Conservation (phyloP, 1,140 invertebrate species). For the Papilio glaucus region DNA sequence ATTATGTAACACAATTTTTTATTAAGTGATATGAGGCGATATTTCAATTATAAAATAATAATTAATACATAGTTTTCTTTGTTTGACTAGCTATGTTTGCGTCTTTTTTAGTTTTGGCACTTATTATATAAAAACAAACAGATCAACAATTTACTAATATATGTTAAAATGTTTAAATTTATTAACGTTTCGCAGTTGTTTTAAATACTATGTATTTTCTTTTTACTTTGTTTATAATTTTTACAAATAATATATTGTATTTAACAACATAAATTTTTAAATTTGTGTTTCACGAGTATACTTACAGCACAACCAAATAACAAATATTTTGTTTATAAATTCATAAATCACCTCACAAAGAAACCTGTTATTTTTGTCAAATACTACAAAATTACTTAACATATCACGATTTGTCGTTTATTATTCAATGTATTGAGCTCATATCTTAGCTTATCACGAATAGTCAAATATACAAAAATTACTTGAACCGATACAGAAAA, state of each 20-base stretch:
- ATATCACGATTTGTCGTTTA: conserved; percentile 12
- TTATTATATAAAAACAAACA: conserved; percentile 8
- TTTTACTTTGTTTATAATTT: background rate
- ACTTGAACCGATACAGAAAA: background rate
- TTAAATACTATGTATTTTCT: background rate
- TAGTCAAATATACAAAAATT: background rate
- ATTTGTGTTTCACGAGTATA: background rate
- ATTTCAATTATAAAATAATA: background rate
- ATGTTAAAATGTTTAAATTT: background rate
- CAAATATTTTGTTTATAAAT: background rate
- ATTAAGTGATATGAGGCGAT: background rate
- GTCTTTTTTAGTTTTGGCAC: conserved; percentile 37
- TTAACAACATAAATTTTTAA: background rate
- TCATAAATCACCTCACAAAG: background rate
- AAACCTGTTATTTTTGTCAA: background rate
- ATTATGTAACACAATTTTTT: background rate
- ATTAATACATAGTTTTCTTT: conserved; percentile 16
- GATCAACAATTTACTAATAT: background rate
- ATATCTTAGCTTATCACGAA: background rate
- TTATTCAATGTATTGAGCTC: background rate
- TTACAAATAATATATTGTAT: background rate
- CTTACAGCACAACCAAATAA: background rate
- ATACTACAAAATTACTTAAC: background rate
- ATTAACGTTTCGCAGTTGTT: background rate
- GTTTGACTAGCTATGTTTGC: conserved; percentile 32